Base-by-base conservation (phyloP, 2,113 vertebrate genomes). In the Datnioides undecimradiatus region DNA sequence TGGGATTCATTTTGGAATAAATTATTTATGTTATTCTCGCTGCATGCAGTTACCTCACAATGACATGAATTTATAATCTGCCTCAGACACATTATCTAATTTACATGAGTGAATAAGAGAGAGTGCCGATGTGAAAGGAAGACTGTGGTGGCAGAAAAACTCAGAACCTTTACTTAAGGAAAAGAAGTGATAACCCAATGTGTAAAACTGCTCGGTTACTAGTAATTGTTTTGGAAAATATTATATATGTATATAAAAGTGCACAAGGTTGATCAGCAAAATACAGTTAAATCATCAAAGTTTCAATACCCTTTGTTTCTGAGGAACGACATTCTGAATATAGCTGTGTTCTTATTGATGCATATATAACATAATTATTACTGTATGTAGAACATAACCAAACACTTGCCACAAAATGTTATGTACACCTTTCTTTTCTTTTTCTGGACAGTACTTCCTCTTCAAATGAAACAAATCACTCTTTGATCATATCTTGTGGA, bases 11-110 rank as follows among this genome's bases (percentile, higher is more conserved):
- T 51, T 80, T 89, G 65, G 43, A 91, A 88, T 92, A 90, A 86
- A 88, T 90, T 89, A 92, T 91, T 90, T 84, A 69, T 84, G 63
- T 52, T 68, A 55, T 63, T 72, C 14, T 78, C 29, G 69, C 73
- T 73, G 31, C 36, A 41, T 64, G 40, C 68, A 79, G 49, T 78
- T 71, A 60, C 48, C 33, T 36, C 46, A 65, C 43, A 36, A 10
- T 43, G 21, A 62, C 6, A 29, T 31, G 6, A 58, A 49, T 51
- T 33, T 17, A 17, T 79, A 60, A 51, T 59, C 8, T 16, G 25
- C 27, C 52, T 55, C 21, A 49, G 54, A 34, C 34, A 23, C n/a
- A 19, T 55, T 31, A 54, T 62, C 12, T 48, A n/a, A 82, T 67
- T 9, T 31, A 62, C 29, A 67, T 33, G 17, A 38, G 23, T 43